Evolutionary conservation across 2,888 invertebrate genomes (phyloP), one percentile per base, ranked within the genome.

Genomic region (Conus canariensis): DNA sequence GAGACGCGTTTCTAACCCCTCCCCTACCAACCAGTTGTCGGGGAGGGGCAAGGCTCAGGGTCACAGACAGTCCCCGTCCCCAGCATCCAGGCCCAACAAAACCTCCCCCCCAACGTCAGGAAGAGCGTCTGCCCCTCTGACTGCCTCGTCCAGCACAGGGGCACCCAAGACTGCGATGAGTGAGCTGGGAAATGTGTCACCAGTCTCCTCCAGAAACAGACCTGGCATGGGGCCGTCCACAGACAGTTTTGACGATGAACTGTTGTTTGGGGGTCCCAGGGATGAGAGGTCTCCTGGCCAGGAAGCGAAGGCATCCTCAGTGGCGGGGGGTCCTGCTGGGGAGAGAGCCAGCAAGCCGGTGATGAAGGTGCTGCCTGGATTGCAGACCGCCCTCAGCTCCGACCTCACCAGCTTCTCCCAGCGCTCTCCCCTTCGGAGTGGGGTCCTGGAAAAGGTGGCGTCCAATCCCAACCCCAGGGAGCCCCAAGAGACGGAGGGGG

Each of bases 231-330:
- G 8, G 16, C 60, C 22, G 6, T 80, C 77, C 64, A 87, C 82
- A 6, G 94, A 94, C n/a, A 94, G 94, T 92, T 91, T 95, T 90
- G 94, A 94, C 88, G 95, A 95, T 90, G 95, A 94, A 58, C 87
- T 94, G 85, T 90, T 95, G 86, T 94, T 94, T 92, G 92, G 88
- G 25, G 92, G 91, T 4, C 85, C 90, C 8, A 12, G n/a, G 3
- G 83, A 45, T 4, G 82, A 83, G 10, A 45, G n/a, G 8, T 10
- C 45, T 5, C 64, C 80, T 1, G 5, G 2, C 6, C 67, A 25
- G 25, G 86, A 67, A 45, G 19, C 3, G 30, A 19, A 45, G 67
- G 45, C 7, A 16, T 45, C 87, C 30, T 70, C 74, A 16, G 9
- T 16, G 3, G 70, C n/a, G 19, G 56, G 82, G 14, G 64, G 45